phyloP scores from a whole-genome alignment of 2,888 invertebrate genomes.

The Mamestra brassicae region DNA sequence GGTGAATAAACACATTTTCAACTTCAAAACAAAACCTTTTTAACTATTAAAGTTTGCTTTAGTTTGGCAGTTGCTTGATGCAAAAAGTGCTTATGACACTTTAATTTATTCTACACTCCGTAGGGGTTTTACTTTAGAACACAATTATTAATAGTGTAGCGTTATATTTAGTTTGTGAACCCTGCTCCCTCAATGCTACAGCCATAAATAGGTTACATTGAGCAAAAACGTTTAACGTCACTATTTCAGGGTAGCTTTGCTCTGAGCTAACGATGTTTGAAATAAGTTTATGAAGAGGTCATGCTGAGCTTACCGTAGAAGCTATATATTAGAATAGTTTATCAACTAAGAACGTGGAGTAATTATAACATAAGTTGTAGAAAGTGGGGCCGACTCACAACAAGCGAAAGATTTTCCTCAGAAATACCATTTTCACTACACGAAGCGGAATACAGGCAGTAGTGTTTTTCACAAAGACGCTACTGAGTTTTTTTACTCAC shows the following conservation, averaged over 20 bases:
- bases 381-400: neutral
- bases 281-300: conserved; percentile 19
- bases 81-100: conserved; percentile 40
- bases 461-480: conserved; percentile 18
- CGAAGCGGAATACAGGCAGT: neutral
- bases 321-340: neutral
- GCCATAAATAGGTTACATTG: conserved; percentile 28
- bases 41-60: conserved; percentile 27
- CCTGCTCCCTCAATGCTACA: conserved; percentile 28
- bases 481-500: conserved; percentile 27
- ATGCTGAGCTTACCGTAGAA: neutral
- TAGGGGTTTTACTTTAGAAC: conserved; percentile 15
- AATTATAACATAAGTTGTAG: neutral
- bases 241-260: conserved; percentile 21
- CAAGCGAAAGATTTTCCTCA: conserved; percentile 2
- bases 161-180: conserved; percentile 32
- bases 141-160: conserved; percentile 18
- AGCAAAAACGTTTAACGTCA: conserved; percentile 41
- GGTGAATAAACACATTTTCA: conserved; percentile 19
- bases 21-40: conserved; percentile 14
- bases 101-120: conserved; percentile 38
- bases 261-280: conserved; percentile 23
- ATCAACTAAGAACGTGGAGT: neutral
- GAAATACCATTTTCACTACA: neutral
- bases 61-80: conserved; percentile 38